Base-by-base conservation (phyloP, 2,888 invertebrate genomes). In the Drosophila aldrichi region DNA sequence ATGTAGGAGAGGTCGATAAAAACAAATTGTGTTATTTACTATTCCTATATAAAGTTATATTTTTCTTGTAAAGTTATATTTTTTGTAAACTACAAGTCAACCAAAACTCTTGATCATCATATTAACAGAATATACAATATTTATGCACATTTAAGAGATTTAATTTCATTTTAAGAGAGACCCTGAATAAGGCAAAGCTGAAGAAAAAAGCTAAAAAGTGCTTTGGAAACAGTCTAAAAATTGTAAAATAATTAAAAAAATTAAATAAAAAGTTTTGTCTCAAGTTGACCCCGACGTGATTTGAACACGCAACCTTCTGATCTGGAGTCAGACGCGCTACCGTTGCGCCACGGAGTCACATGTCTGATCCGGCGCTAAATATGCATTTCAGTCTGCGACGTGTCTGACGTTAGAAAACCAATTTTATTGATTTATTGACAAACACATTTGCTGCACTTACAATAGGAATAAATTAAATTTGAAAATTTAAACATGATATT, bases 301-400 rank as follows among this genome's bases (percentile, higher is more conserved):
- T 77, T 77, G 77, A 77, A 77, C 77, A 77, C 77, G 77, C 77
- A 77, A 76, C 77, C 77, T 77, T 77, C 77, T 77, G 79, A 77
- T 77, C 77, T 77, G 77, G 77, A 77, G 77, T 77, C 77, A 77
- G 77, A 77, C 77, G 77, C 77, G 77, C 77, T 77, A 77, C 77
- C 77, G 77, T 77, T 77, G 77, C 77, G 77, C 77, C 77, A 77
- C 77, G 77, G 77, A 77, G 77, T 77, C 77, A 71, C 63, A 43
- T 76, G 71, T 12, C 36, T 38, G 61, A 63, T 54, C 65, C n/a
- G 41, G 36, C 44, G 57, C 25, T 40, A 63, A 79, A 20, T 75
- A 57, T 22, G 3, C 16, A 43, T 29, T 66, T 70, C 38, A 57
- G 20, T n/a, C 16, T 25, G 32, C 5, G 32, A 20, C 9, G 18